phyloP scores from a whole-genome alignment of 2,888 invertebrate genomes.

The Melanargia galathea region DNA sequence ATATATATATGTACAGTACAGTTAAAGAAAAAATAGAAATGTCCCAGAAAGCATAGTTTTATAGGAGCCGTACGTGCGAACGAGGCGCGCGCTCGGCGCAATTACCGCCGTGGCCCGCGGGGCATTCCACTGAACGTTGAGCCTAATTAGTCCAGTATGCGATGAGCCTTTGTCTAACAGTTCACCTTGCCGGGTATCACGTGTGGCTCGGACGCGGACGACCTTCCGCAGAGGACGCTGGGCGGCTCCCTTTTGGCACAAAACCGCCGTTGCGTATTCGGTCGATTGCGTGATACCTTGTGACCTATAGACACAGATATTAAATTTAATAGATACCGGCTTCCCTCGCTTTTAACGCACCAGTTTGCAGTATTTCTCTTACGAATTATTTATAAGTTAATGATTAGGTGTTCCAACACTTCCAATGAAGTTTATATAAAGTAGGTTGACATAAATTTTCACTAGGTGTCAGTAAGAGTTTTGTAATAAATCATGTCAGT shows the following conservation, averaged over 20 bases:
- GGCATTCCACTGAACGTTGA: constrained; percentile 67
- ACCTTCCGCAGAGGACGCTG: constrained; percentile 64
- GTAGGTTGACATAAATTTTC: constrained; percentile 8
- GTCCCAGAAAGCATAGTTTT: constrained; percentile 30
- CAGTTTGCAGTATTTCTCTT: constrained; percentile 22
- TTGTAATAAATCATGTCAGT: constrained; percentile 10
- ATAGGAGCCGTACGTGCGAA: constrained; percentile 26
- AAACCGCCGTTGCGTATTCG: constrained; percentile 46
- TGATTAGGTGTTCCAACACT: constrained; percentile 18
- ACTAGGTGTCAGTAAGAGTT: background rate
- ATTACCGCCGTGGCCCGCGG: constrained; percentile 67
- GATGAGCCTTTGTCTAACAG: constrained; percentile 79
- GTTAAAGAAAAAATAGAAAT: constrained; percentile 1
- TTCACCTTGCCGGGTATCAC: constrained; percentile 73
- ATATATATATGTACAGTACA: no score
- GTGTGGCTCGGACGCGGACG: constrained; percentile 52
- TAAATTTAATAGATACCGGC: constrained; percentile 31
- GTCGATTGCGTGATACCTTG: constrained; percentile 45
- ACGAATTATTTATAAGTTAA: constrained; percentile 29
- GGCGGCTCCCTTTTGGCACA: constrained; percentile 60
- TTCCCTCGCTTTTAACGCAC: constrained; percentile 30
- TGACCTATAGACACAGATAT: constrained; percentile 46
- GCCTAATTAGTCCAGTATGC: constrained; percentile 70
- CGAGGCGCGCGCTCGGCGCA: constrained; percentile 55
- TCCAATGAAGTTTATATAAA: constrained; percentile 4